Evolutionary conservation across 2,888 invertebrate species (phyloP).

Genomic region (Agrochola lychnidis): DNA sequence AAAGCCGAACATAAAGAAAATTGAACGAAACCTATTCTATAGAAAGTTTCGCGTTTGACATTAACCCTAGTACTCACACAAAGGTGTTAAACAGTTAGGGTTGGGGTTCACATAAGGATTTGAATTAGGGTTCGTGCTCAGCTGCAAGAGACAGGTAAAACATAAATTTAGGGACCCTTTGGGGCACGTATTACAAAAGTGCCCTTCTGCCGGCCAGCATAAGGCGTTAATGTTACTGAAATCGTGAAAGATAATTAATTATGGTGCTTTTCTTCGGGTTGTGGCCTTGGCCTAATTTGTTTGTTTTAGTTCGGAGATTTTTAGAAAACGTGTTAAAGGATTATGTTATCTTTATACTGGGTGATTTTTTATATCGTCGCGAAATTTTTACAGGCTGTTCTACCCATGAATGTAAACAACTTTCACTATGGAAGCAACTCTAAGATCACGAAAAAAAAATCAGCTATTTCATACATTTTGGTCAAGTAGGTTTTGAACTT

Average conservation of each 20-base stretch:
- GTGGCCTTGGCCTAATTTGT: constrained; percentile 7
- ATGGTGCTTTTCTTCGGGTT: constrained; percentile 54
- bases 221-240: constrained; percentile 66
- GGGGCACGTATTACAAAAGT: constrained; percentile 82
- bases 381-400: too few relatives aligned
- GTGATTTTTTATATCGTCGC: too few relatives aligned
- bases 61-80: constrained; percentile 76
- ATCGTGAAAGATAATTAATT: constrained; percentile 71
- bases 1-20: constrained; percentile 45
- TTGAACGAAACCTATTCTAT: constrained; percentile 29
- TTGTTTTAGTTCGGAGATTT: constrained; percentile 25
- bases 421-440: too few relatives aligned
- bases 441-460: too few relatives aligned
- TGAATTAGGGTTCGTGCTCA: constrained; percentile 80
- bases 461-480: too few relatives aligned
- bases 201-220: constrained; percentile 73
- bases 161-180: constrained; percentile 85
- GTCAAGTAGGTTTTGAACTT: too few relatives aligned
- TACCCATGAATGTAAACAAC: too few relatives aligned
- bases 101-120: constrained; percentile 74
- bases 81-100: constrained; percentile 82
- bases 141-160: constrained; percentile 84
- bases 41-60: constrained; percentile 65
- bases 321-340: background rate
- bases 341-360: background rate